These are phyloP conservation scores for Trachurus trachurus DNA, from an alignment of 2,797 vertebrate species.

Conservation along the genomic window DNA sequence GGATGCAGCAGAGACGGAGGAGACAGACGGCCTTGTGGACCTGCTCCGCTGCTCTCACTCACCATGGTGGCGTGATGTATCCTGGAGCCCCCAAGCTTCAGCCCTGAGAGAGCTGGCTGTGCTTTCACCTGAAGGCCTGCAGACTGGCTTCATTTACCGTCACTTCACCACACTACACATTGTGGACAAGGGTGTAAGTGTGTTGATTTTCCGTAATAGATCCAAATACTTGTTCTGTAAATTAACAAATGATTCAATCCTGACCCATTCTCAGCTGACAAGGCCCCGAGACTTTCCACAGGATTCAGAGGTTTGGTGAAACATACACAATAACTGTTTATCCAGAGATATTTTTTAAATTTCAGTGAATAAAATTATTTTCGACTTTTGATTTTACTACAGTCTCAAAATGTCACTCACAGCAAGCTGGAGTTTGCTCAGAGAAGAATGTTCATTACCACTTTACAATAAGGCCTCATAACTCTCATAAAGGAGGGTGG, in stretches of 20 bases:
- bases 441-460: too few relatives aligned
- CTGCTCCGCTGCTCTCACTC: slow-evolving; percentile 83
- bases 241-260: neutral
- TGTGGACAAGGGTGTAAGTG: slow-evolving; percentile 85
- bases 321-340: neutral
- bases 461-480: too few relatives aligned
- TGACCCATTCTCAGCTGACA: neutral
- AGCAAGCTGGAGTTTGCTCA: too few relatives aligned
- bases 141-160: slow-evolving; percentile 63
- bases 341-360: neutral
- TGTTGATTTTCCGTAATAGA: neutral
- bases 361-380: too few relatives aligned
- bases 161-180: slow-evolving; percentile 83
- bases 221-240: neutral
- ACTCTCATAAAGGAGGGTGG: too few relatives aligned
- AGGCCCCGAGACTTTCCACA: neutral
- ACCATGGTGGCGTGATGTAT: slow-evolving; percentile 81
- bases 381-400: too few relatives aligned
- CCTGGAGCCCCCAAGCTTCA: slow-evolving; percentile 79
- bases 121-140: slow-evolving; percentile 63
- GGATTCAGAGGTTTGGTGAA: neutral
- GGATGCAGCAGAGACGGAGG: slow-evolving; percentile 62
- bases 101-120: slow-evolving; percentile 82
- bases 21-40: slow-evolving; percentile 71
- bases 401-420: too few relatives aligned